Evolutionary conservation across 2,113 vertebrate species (phyloP).

Genomic region (Tyrannus savana): DNA sequence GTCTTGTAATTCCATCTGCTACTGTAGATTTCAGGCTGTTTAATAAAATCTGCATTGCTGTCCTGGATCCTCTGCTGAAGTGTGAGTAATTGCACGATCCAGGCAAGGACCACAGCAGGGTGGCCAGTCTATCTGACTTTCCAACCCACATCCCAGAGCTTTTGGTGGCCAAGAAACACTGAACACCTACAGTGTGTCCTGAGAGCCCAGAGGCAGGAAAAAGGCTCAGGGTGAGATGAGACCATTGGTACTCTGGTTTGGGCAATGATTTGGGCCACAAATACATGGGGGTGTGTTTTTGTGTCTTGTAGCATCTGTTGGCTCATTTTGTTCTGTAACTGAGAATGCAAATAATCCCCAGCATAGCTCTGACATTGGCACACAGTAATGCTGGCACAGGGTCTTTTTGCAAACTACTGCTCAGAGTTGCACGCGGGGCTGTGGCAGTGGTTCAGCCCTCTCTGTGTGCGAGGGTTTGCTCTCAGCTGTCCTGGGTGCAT

Average conservation of each 20-base stretch:
- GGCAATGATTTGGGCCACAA: background rate
- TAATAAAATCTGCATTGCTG: background rate
- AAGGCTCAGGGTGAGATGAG: background rate
- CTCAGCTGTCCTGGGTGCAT: background rate
- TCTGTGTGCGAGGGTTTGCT: background rate
- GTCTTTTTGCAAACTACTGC: background rate
- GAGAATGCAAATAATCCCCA: background rate
- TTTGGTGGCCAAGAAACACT: background rate
- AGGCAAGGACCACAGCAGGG: background rate
- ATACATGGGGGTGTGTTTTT: background rate
- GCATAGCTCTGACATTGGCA: background rate
- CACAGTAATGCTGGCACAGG: background rate
- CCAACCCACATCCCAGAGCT: background rate
- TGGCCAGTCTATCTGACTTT: background rate
- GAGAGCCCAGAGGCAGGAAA: background rate
- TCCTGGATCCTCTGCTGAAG: background rate
- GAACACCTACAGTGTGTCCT: accelerated
- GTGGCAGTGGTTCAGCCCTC: accelerated
- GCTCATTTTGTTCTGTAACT: background rate
- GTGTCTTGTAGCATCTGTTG: background rate
- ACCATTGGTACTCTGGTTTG: background rate
- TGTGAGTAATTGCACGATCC: background rate
- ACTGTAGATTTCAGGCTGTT: background rate
- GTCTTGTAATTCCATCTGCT: background rate
- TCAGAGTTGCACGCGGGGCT: accelerated